Evolutionary conservation across 2,888 invertebrate species (phyloP), one percentile per base, ranked within the genome.

Genomic region (Meta bourneti): DNA sequence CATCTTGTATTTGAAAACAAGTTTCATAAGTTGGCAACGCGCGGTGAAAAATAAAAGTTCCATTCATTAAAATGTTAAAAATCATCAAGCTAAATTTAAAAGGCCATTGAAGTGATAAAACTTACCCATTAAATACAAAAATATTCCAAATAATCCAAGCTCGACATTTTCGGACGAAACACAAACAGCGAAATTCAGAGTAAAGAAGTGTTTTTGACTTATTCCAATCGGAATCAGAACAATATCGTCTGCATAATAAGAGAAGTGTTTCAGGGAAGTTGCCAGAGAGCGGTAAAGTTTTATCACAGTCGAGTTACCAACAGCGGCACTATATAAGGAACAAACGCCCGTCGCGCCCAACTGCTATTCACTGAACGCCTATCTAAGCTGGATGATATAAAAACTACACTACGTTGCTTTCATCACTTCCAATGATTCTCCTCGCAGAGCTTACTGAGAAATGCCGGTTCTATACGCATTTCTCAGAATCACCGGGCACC

Each of bases 71-170:
- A 34, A 34, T 34, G 1, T 34, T n/a, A n/a, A n/a, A n/a, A n/a
- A n/a, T 34, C 34, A 34, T 34, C 34, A 34, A 34, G 34, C 34
- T 34, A 34, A 34, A 34, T 34, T 34, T 34, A 34, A 34, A 34
- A 34, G 4, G 34, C 34, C 1, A 34, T 34, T 34, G 34, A 34
- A 4, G 34, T 34, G 34, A 2, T 19, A 20, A 54, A 87, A 91
- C 91, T 91, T 88, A 91, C 91, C 91, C 91, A 91, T 91, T 91
- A 91, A 91, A 87, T 72, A 79, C 13, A 51, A 69, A 80, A 91
- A 78, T 82, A 83, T 72, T 61, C 82, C 75, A 49, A 87, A 54
- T 91, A 87, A 91, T 91, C 91, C 91, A 87, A 85, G 74, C 79
- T 74, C 84, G 69, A 69, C 90, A 90, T 90, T 75, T 79, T 80